Conservation (phyloP, 2,888 invertebrate genomes). For the Stegophylla sp. region DNA sequence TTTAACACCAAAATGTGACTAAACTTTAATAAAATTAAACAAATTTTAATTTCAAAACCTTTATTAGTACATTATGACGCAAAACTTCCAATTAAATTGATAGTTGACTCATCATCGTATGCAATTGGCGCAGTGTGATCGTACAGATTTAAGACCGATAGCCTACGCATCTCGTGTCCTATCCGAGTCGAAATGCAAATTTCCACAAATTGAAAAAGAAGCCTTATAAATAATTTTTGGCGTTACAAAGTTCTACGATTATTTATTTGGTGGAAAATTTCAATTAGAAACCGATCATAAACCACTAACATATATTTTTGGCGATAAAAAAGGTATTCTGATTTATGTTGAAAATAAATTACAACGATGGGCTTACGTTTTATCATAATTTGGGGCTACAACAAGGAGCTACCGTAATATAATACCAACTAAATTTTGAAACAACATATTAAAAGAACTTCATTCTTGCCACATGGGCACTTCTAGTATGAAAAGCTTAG, state of each 20-base stretch:
- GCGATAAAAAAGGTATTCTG: neutral
- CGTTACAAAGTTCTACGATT: constrained; percentile 10
- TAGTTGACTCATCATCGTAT: constrained; percentile 14
- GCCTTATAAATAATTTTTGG: neutral
- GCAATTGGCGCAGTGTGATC: constrained; percentile 1
- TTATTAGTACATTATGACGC: neutral
- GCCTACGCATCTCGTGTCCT: neutral
- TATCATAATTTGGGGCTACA: neutral
- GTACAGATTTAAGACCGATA: neutral
- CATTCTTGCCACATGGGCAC: constrained; percentile 2
- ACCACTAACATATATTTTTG: neutral
- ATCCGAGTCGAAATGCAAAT: neutral
- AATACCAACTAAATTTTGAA: constrained; percentile 25
- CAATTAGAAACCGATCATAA: neutral
- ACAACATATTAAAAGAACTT: constrained; percentile 14
- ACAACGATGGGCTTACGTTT: neutral
- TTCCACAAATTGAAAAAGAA: neutral
- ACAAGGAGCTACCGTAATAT: constrained; percentile 21
- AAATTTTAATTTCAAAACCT: neutral
- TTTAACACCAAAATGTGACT: constrained; percentile 2
- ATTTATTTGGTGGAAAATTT: constrained; percentile 10
- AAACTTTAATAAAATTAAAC: neutral
- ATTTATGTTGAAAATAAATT: neutral
- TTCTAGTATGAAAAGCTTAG: constrained; percentile 18
- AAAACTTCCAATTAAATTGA: neutral